phyloP scores from a whole-genome alignment of 2,797 vertebrate genomes.

The Aldrovandia affinis region DNA sequence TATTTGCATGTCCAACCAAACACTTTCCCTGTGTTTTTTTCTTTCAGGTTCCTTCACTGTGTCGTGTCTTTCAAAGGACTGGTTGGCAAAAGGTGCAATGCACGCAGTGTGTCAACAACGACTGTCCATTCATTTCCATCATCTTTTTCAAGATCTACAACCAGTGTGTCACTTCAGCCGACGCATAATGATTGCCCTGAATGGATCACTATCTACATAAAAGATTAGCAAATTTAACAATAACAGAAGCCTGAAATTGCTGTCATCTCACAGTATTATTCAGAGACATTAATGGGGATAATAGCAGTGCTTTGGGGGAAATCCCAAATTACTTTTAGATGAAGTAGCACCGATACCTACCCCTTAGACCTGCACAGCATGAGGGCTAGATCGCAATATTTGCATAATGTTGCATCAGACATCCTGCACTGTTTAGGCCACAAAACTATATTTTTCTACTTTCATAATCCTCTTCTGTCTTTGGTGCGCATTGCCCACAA shows the following conservation, averaged over 20 bases:
- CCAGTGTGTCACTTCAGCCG: neutral
- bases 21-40: neutral
- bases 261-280: slow-evolving; percentile 24
- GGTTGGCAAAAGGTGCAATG: neutral
- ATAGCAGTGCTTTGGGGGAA: slow-evolving; percentile 14
- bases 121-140: neutral
- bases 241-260: slow-evolving; percentile 31
- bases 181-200: slow-evolving; percentile 26
- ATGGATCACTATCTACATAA: slow-evolving; percentile 6
- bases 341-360: slow-evolving; percentile 18
- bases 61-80: neutral
- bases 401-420: slow-evolving; percentile 35
- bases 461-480: neutral
- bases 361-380: slow-evolving; percentile 10
- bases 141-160: neutral
- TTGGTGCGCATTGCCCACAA: neutral
- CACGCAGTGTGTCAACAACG: too few relatives aligned
- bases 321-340: slow-evolving; percentile 32
- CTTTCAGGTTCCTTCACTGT: neutral
- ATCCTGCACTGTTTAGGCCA: slow-evolving; percentile 17
- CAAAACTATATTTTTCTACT: neutral
- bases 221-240: neutral
- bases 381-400: slow-evolving; percentile 24
- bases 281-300: slow-evolving; percentile 30
- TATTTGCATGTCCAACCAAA: neutral